These are phyloP conservation scores for Drosophila aldrichi DNA, from an alignment of 2,888 invertebrate species.

Conservation along the genomic window DNA sequence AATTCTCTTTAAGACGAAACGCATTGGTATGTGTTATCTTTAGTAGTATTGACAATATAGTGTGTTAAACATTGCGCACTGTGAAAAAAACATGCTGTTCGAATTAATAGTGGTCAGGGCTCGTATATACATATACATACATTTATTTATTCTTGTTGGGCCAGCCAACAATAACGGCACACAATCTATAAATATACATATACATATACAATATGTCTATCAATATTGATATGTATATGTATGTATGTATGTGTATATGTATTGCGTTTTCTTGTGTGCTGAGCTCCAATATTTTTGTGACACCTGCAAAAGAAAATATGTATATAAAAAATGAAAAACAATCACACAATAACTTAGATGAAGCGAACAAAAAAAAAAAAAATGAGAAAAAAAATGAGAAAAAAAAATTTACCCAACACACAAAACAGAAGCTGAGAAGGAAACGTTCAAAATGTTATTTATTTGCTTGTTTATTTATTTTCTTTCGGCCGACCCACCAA, in stretches of 20 bases:
- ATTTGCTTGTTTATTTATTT: conserved; percentile 67
- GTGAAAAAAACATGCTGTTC: no score
- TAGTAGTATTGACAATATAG: no score
- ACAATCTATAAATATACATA: conserved; percentile 9
- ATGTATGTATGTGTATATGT: not conserved
- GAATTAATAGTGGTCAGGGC: no score
- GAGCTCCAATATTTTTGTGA: conserved; percentile 44
- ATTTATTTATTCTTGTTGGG: conserved; percentile 14
- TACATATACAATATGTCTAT: not conserved
- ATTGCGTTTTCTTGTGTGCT: conserved; percentile 46
- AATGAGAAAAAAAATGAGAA: not conserved
- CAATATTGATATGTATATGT: not conserved
- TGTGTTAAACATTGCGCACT: no score
- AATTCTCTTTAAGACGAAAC: no score
- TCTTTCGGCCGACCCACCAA: conserved; percentile 68
- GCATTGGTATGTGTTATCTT: no score
- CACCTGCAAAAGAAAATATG: conserved; percentile 24
- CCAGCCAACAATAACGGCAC: conserved; percentile 35
- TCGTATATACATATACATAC: not conserved
- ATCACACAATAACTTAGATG: conserved; percentile 1
- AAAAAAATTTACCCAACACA: not conserved
- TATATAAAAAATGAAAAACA: not conserved
- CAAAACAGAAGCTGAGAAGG: conserved; percentile 5
- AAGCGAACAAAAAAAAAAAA: not conserved
- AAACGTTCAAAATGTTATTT: conserved; percentile 70